Percentiles rank a stretch among this genome's conserved stretches.
These are phyloP conservation scores for Cheilosia soror DNA, from an alignment of 2,888 invertebrate genomes.

Conservation along the genomic window DNA sequence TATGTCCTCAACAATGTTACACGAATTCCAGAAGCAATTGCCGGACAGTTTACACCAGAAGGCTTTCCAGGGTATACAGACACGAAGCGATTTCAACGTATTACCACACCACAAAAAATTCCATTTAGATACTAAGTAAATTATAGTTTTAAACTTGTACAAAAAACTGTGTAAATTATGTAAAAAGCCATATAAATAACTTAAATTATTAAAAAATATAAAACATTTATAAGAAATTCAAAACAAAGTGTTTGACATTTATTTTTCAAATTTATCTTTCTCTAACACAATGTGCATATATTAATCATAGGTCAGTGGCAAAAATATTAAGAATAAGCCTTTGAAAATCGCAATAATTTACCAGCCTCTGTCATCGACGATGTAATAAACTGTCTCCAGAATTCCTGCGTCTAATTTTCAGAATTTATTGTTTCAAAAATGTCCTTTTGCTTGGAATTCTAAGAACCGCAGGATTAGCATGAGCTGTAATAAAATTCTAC, in stretches of 20 bases:
- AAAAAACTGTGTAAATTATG: background rate
- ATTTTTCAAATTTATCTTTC: no score
- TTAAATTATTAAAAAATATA: background rate
- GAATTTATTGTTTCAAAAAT: background rate
- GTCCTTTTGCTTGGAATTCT: background rate
- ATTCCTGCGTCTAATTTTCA: background rate
- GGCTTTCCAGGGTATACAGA: constrained; percentile 80
- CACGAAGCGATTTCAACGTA: background rate
- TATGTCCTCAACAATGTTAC: constrained; percentile 79
- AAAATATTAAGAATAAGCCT: background rate
- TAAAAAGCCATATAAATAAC: constrained; percentile 3
- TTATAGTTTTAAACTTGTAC: background rate
- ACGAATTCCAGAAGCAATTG: constrained; percentile 80
- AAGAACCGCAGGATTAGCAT: background rate
- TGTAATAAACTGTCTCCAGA: background rate
- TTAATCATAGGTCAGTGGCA: background rate
- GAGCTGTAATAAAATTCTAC: constrained; percentile 11
- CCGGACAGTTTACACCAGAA: constrained; percentile 80
- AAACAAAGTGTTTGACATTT: no score
- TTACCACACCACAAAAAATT: background rate
- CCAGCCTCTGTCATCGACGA: background rate
- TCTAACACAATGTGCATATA: no score
- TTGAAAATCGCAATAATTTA: background rate
- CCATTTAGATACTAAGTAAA: background rate
- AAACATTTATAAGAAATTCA: background rate